Conservation (phyloP, 2,888 invertebrate species). For the Zygaena filipendulae region DNA sequence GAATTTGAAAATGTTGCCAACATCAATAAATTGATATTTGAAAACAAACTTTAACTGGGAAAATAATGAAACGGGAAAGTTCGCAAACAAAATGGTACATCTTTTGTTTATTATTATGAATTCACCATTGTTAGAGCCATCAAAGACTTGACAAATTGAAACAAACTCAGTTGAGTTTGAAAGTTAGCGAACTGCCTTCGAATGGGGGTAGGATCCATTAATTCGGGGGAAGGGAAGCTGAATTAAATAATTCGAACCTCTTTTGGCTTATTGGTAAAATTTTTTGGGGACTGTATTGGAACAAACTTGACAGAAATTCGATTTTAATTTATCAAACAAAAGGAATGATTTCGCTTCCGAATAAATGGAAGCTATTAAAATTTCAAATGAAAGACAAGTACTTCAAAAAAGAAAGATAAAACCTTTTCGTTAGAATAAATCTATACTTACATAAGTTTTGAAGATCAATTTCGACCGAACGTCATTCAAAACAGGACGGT, state of each 20-base stretch:
- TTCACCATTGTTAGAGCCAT: conserved; percentile 40
- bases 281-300: no score
- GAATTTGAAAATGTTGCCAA: no score
- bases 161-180: conserved; percentile 50
- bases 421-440: no score
- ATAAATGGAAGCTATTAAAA: no score
- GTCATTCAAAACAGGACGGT: neutral
- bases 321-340: no score
- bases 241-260: conserved; percentile 46
- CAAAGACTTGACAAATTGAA: conserved; percentile 51
- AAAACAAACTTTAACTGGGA: conserved; percentile 17
- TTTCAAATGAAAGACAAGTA: no score
- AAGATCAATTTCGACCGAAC: no score
- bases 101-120: conserved; percentile 38
- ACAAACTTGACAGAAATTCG: no score
- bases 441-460: no score
- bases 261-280: conserved; percentile 32
- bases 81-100: conserved; percentile 28
- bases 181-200: conserved; percentile 39
- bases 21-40: no score
- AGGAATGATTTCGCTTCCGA: no score
- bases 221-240: conserved; percentile 47
- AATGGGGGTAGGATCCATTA: conserved; percentile 48
- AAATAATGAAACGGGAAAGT: conserved; percentile 22
- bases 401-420: no score